Conservation (phyloP, 2,797 vertebrate species). For the Protonibea diacanthus region DNA sequence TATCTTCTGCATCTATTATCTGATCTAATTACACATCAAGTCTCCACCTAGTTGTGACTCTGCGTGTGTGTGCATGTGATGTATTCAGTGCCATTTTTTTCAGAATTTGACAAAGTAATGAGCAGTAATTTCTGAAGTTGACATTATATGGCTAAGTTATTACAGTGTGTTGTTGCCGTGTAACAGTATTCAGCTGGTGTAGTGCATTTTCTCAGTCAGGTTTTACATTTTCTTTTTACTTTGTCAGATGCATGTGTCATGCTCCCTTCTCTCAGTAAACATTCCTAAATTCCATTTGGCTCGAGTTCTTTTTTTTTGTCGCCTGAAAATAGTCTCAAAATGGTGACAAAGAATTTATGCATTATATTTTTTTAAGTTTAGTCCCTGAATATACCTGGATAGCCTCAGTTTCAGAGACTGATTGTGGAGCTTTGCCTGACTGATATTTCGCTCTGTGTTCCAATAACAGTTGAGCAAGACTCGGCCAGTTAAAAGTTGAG, state of each 20-base stretch:
- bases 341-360: no score
- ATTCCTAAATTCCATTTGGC: neutral
- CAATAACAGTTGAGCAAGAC: no score
- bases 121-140: neutral
- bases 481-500: no score
- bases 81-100: neutral
- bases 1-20: conserved; percentile 37
- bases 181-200: conserved; percentile 2
- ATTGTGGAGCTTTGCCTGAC: no score
- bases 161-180: conserved; percentile 2
- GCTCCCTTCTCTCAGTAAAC: neutral
- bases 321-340: no score
- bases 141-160: neutral
- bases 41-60: neutral
- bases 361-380: no score
- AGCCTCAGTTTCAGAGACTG: no score
- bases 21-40: conserved; percentile 70
- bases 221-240: neutral
- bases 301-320: neutral
- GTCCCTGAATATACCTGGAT: no score
- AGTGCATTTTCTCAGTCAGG: neutral
- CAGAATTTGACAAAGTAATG: neutral
- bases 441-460: no score
- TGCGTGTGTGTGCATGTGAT: neutral
- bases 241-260: neutral